Conservation (phyloP, 2,888 invertebrate species). For the Agrotis puta region DNA sequence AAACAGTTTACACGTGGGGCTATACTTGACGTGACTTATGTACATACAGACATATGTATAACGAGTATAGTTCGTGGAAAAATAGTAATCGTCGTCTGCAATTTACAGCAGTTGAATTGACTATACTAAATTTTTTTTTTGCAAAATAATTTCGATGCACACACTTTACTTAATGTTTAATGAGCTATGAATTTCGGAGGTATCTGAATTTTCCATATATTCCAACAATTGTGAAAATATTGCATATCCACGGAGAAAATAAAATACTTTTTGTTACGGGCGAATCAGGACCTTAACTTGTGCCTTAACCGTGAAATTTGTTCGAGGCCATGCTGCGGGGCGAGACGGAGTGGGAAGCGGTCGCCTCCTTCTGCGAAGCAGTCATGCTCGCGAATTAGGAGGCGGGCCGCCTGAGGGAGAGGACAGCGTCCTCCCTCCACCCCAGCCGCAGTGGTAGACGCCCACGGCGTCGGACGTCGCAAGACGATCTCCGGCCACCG, state of each 20-base stretch:
- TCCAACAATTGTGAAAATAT: not conserved
- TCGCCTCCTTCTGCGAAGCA: too few species aligned
- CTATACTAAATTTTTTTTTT: slow-evolving; percentile 69
- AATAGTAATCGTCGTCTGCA: slow-evolving; percentile 78
- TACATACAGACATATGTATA: slow-evolving; percentile 19
- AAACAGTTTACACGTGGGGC: slow-evolving; percentile 3
- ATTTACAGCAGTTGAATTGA: slow-evolving; percentile 74
- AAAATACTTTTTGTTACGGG: not conserved
- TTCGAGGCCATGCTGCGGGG: too few species aligned
- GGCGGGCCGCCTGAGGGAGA: too few species aligned
- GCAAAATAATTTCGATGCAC: slow-evolving; percentile 58
- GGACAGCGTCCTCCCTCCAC: too few species aligned
- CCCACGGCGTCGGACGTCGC: too few species aligned
- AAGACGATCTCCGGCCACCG: too few species aligned
- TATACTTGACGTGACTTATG: slow-evolving; percentile 21
- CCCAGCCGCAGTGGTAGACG: too few species aligned
- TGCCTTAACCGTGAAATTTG: not conserved
- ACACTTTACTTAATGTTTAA: slow-evolving; percentile 66
- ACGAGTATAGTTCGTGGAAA: slow-evolving; percentile 78
- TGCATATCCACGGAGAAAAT: not conserved
- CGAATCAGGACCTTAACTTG: not conserved
- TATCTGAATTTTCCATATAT: not conserved
- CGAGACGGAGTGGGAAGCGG: too few species aligned
- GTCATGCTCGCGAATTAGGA: too few species aligned
- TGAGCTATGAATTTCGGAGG: slow-evolving; percentile 25